phyloP scores from a whole-genome alignment of 2,797 vertebrate species.

The Pseudochirops corinnae region DNA sequence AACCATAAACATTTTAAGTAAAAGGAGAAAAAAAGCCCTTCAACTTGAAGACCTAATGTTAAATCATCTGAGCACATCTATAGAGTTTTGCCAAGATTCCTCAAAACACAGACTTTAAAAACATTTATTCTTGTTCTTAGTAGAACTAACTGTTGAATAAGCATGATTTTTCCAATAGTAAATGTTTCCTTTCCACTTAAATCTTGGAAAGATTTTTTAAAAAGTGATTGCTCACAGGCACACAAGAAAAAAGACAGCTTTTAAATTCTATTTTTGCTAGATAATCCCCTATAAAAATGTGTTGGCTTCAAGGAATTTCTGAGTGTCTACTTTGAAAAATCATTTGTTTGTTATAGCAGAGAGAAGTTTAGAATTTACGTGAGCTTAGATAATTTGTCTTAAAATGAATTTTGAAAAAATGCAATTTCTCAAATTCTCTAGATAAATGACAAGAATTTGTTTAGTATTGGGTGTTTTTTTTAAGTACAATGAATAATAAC shows the following conservation, averaged over 20 bases:
- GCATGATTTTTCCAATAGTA: constrained; percentile 68
- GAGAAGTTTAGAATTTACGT: constrained; percentile 54
- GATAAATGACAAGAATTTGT: neutral
- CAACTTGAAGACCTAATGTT: constrained; percentile 43
- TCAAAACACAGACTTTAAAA: constrained; percentile 67
- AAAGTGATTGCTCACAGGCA: constrained; percentile 66
- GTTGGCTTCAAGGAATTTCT: constrained; percentile 59
- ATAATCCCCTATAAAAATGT: constrained; percentile 32
- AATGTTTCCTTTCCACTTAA: constrained; percentile 74
- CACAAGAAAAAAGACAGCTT: constrained; percentile 63
- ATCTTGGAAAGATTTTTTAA: constrained; percentile 50
- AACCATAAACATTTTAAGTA: constrained; percentile 57
- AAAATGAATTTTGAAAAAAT: constrained; percentile 35
- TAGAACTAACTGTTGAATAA: constrained; percentile 67
- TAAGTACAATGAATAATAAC: constrained; percentile 21
- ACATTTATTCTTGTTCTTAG: constrained; percentile 59
- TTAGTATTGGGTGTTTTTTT: neutral
- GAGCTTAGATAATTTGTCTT: constrained; percentile 15
- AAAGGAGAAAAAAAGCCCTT: constrained; percentile 57
- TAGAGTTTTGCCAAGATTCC: constrained; percentile 71
- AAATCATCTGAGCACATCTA: constrained; percentile 65
- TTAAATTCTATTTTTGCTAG: constrained; percentile 49
- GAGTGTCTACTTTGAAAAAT: constrained; percentile 47
- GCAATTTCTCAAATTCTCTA: neutral
- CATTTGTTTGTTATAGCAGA: constrained; percentile 39